phyloP scores from a whole-genome alignment of 2,113 vertebrate genomes.

The Hippolais icterina region DNA sequence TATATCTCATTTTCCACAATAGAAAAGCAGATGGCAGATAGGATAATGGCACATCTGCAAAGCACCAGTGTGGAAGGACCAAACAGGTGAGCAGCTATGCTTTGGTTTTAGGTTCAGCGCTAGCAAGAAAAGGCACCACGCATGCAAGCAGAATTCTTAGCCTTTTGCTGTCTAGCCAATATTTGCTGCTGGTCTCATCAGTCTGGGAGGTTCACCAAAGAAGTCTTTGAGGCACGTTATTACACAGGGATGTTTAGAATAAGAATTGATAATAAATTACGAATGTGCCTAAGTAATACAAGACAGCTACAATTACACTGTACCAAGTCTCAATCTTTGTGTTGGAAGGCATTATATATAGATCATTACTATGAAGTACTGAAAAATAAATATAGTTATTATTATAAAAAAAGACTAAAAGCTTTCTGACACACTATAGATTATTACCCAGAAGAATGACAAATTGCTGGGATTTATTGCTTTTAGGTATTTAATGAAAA shows the following conservation, averaged over 20 bases:
- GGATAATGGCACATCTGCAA: neutral
- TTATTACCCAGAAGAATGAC: neutral
- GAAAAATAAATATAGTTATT: slow-evolving; percentile 43
- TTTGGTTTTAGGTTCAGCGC: neutral
- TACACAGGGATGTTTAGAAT: neutral
- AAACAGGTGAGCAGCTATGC: neutral
- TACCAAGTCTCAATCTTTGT: neutral
- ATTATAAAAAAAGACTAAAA: slow-evolving; percentile 41
- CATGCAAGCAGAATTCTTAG: neutral
- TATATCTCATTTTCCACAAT: neutral
- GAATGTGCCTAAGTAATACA: neutral
- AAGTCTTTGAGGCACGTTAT: neutral
- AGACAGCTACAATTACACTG: neutral
- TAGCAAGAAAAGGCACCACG: neutral
- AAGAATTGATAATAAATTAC: slow-evolving; percentile 2
- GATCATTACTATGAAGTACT: neutral
- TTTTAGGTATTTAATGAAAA: slow-evolving; percentile 44
- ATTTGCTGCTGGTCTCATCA: neutral
- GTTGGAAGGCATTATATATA: neutral
- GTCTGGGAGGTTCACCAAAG: neutral
- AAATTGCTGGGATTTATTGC: slow-evolving; percentile 29
- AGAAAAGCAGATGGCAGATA: neutral
- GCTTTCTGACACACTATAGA: slow-evolving; percentile 22
- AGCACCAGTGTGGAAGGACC: neutral
- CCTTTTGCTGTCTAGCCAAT: neutral